Base-by-base conservation (phyloP, 2,797 vertebrate genomes). In the Thalassophryne amazonica region DNA sequence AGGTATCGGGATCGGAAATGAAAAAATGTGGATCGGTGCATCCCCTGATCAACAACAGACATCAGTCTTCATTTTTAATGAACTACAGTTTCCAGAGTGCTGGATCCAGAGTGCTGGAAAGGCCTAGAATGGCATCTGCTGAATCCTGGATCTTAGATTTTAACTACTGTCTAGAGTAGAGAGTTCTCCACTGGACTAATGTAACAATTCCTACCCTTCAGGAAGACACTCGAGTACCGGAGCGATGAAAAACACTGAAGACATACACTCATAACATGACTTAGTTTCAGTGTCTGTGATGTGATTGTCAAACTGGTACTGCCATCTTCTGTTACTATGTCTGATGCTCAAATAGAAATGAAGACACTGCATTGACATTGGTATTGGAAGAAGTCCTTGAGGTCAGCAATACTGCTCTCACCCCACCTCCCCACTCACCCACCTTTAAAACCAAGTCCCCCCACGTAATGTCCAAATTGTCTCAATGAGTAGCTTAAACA, bases 111-210 rank as follows among this genome's bases (percentile, higher is more conserved):
- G 83, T 88, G 79, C 79, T 84, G 76, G 58, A 86, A 81, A 84
- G 87, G 88, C 86, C 87, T 74, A 78, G 82, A 89, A 89, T 88
- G 85, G 86, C 82, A 87, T 87, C 83, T 87, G 76, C 78, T 86
- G 89, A 88, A 90, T 89, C 87, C 87, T 64, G 75, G 80, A 81
- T 83, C 85, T 89, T 83, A 87, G 80, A 88, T 87, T 91, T 89
- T 86, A 87, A 86, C 84, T 79, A 47, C 81, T 76, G 85, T 83
- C 84, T 81, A 83, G 78, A 78, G 76, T 65, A 73, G 79, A 6
- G 35, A 78, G 78, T 73, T 72, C 67, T 73, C 66, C 41, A 69
- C 58, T 71, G 64, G 80, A 78, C 60, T 72, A 73, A 76, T 77
- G 57, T 67, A 83, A 74, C 80, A 86, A 84, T 73, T 38, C 19